Conservation (phyloP, 30 jellyfish, hydroid and myxozoan genomes). For the Phacellophora camtschatica region DNA sequence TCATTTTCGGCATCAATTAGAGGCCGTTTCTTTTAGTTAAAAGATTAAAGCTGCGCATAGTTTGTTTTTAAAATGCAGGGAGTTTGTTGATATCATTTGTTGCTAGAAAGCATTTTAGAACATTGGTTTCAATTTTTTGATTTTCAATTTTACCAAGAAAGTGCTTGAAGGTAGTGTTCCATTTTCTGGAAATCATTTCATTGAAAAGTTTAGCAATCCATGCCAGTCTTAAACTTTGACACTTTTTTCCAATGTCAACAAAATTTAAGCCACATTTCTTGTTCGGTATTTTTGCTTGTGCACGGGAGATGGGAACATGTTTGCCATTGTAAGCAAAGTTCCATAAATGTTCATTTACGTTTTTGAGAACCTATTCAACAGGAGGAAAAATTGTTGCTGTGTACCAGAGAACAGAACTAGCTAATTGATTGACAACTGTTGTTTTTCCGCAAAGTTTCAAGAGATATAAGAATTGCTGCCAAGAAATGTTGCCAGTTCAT, state of each 20-base stretch:
- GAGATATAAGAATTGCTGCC: no score
- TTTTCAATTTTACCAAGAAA: not conserved
- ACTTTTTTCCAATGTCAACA: not conserved
- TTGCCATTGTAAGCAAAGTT: not conserved
- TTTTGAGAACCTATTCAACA: not conserved
- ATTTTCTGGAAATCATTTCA: not conserved
- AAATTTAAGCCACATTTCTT: slow-evolving; percentile 18
- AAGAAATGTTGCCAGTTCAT: no score
- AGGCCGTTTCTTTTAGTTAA: no score
- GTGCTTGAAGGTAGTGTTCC: not conserved
- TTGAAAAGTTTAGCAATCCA: slow-evolving; percentile 28
- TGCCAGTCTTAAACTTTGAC: not conserved
- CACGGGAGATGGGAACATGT: not conserved
- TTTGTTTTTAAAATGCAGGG: no score
- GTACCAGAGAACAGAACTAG: slow-evolving; percentile 17
- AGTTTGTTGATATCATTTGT: no score
- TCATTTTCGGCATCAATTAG: no score
- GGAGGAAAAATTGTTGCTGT: slow-evolving; percentile 15
- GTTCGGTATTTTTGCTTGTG: slow-evolving; percentile 24
- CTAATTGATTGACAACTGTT: slow-evolving; percentile 4
- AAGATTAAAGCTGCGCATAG: no score
- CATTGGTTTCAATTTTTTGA: not conserved
- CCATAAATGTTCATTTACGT: not conserved
- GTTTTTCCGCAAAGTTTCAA: slow-evolving; percentile 22
- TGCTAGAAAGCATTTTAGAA: not conserved